Evolutionary conservation across 64 coral and sea anemone genomes (phyloP).

Genomic region (Platygyra sinensis): DNA sequence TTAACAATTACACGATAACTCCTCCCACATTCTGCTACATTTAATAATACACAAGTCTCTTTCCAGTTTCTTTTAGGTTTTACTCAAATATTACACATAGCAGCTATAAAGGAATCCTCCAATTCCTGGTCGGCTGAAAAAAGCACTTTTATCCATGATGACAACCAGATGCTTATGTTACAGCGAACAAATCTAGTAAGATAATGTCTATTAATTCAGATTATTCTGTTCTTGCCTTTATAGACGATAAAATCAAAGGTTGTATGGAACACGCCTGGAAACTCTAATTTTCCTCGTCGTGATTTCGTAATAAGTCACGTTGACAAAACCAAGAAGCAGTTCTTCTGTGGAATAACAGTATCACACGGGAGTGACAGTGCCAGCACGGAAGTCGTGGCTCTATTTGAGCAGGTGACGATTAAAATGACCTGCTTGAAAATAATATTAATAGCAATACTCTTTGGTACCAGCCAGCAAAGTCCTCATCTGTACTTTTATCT

Average conservation of each 20-base stretch:
- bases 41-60: too few species aligned
- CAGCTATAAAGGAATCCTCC: too few species aligned
- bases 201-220: neutral
- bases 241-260: neutral
- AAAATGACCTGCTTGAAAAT: too few species aligned
- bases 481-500: too few species aligned
- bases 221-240: neutral
- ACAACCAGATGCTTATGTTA: too few species aligned
- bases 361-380: neutral
- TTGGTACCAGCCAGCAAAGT: too few species aligned
- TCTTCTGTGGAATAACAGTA: slow-evolving; percentile 2
- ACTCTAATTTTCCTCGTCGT: neutral
- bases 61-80: too few species aligned
- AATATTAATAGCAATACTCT: too few species aligned
- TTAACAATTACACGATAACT: too few species aligned
- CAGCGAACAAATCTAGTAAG: neutral
- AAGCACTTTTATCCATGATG: neutral
- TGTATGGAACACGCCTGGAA: slow-evolving; percentile 11
- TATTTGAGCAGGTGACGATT: neutral
- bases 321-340: neutral
- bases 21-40: too few species aligned
- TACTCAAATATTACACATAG: too few species aligned
- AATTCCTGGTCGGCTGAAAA: neutral
- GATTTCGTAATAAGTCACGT: neutral
- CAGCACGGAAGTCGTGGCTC: neutral